Base-by-base conservation (phyloP, 2,113 vertebrate species). In the Semicossyphus pulcher region DNA sequence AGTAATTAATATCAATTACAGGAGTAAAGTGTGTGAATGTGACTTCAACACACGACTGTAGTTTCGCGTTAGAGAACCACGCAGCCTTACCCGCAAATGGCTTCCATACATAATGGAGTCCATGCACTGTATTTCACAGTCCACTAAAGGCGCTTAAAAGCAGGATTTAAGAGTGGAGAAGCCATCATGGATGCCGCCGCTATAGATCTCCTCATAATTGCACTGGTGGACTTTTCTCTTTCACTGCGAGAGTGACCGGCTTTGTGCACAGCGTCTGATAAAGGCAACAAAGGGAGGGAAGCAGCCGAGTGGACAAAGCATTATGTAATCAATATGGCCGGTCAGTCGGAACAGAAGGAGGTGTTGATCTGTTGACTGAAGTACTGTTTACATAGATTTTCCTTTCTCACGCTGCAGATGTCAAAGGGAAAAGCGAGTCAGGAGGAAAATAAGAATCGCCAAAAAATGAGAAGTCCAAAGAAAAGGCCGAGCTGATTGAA, bases 1-100 rank as follows among this genome's bases (percentile, higher is more conserved):
- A 89, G 90, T 75, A 88, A 92, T 93, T 91, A 84, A 93, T 93
- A 91, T 92, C 82, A 91, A 93, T 94, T 91, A 93, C 78, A 67
- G 59, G 52, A 44, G 51, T 73, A 80, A 83, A 85, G 68, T 75
- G 85, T 86, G 81, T 89, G 85, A 91, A 91, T 87, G 86, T 90
- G 88, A 91, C 87, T 91, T 65, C 47, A 60, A 63, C 61, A 45
- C 23, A 39, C 12, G 26, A 64, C 63, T 76, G 39, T 25, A 77
- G 63, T 65, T 80, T 56, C 42, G 58, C 3, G 21, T 48, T 63
- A 20, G 20, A 49, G 64, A 81, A 47, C 23, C 32, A 34, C 62
- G 54, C 42, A 32, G 28, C 10, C 56, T 70, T 28, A 32, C 49
- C 28, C 15, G 81, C 48, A 72, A 87, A 89, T 72, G 63, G 57